A percentile compares a stretch with the other conserved stretches of the same genome.
These are phyloP conservation scores for Nestor notabilis DNA, from an alignment of 2,113 vertebrate species.

Conservation along the genomic window DNA sequence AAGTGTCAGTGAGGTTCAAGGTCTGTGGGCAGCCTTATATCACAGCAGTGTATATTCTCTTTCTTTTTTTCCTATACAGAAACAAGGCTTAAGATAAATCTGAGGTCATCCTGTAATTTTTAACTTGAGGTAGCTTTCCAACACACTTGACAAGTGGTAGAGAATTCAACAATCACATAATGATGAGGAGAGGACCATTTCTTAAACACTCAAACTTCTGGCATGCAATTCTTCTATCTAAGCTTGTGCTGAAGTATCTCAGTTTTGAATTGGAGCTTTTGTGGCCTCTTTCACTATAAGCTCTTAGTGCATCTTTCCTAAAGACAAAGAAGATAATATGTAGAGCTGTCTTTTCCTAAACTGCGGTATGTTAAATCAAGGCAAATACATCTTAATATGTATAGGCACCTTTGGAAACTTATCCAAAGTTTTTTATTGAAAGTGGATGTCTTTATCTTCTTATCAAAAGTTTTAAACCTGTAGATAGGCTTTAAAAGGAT, in stretches of 20 bases:
- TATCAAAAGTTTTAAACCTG: too few species aligned
- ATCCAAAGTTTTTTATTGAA: too few species aligned
- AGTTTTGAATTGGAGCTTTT: not conserved
- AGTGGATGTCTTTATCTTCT: too few species aligned
- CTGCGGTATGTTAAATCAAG: not conserved
- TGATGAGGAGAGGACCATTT: not conserved
- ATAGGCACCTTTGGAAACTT: not conserved
- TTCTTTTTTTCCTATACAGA: not conserved
- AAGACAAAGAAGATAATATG: rapidly evolving
- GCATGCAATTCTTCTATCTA: not conserved
- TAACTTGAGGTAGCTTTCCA: not conserved
- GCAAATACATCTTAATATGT: not conserved
- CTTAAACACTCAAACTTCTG: not conserved
- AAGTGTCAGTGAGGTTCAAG: not conserved
- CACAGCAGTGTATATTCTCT: not conserved
- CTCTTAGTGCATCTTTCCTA: not conserved
- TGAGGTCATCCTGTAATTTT: not conserved
- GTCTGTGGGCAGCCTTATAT: not conserved
- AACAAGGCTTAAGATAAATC: not conserved
- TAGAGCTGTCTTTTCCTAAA: not conserved
- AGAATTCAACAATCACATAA: not conserved
- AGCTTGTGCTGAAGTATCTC: not conserved
- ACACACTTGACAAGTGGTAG: not conserved
- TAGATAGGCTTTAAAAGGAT: too few species aligned
- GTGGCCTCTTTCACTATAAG: not conserved